Evolutionary conservation across 2,113 vertebrate species (phyloP), one percentile per base, ranked within the genome.

Genomic region (Brachypodius melanocephalos): DNA sequence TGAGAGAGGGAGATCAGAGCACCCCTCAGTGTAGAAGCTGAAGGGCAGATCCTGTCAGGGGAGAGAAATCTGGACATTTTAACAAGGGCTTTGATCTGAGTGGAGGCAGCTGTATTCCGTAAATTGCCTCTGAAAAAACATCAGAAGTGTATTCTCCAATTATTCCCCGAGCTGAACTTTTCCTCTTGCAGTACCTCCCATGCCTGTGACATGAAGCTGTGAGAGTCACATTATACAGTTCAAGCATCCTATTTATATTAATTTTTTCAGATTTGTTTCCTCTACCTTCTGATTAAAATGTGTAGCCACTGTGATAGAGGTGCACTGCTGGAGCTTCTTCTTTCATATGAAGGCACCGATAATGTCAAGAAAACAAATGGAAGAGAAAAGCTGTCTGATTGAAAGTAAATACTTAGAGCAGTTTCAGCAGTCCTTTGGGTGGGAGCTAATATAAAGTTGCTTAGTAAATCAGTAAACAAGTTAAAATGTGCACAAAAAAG

Each of bases 311-410:
- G 67, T 94, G 93, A 96, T 94, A 87, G 96, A 85, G 91, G 89
- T 77, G 79, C 88, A 71, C 78, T 85, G 92, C 83, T 91, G 62
- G 78, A 96, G 86, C 88, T 92, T 14, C 95, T 95, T 88, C 90
- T 84, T 96, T 93, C 86, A 72, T 92, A 68, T 67, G 92, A 93
- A 94, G 76, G 75, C 88, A 81, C 86, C 0, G 94, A 97, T 97
- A 97, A 92, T 95, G 97, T 97, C 96, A 97, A 87, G 95, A 95
- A 97, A 97, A 97, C 91, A 97, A 97, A 97, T 97, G 95, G 85
- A 96, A 94, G 94, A 93, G 88, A 95, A 94, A 84, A 95, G 90
- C 90, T 95, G 66, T 96, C 94, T 97, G 94, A 96, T 95, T 95
- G 96, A 97, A 97, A 97, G 96, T 94, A 97, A 97, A 97, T 95